A percentile compares a stretch with the other conserved stretches of the same genome.
phyloP scores from a whole-genome alignment of 2,797 vertebrate genomes.

The Microctenopoma stevenorrisi region DNA sequence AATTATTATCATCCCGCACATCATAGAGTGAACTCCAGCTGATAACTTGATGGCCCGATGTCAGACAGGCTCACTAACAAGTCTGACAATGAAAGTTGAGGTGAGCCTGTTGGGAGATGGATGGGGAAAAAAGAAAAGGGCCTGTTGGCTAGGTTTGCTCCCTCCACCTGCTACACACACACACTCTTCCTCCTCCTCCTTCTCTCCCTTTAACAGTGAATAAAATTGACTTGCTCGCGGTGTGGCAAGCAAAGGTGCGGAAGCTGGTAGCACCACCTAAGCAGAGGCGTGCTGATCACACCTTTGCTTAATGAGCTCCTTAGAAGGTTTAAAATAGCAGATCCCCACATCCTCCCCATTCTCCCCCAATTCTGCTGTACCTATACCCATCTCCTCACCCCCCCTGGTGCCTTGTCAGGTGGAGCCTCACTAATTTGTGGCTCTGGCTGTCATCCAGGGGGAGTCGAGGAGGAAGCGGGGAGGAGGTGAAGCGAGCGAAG shows the following conservation, averaged over 20 bases:
- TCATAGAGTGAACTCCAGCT: slow-evolving; percentile 61
- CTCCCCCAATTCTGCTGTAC: slow-evolving; percentile 30
- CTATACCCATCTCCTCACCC: slow-evolving; percentile 35
- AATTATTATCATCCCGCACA: slow-evolving; percentile 58
- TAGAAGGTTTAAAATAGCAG: slow-evolving; percentile 86
- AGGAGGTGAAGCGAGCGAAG: slow-evolving; percentile 41
- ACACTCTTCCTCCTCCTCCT: slow-evolving; percentile 28
- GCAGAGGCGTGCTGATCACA: slow-evolving; percentile 85
- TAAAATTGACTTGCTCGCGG: slow-evolving; percentile 76
- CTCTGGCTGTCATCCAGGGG: slow-evolving; percentile 57
- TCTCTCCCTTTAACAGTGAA: slow-evolving; percentile 81
- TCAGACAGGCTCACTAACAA: slow-evolving; percentile 74
- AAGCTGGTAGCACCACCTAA: slow-evolving; percentile 74
- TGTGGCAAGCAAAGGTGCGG: slow-evolving; percentile 67
- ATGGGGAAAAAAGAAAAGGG: slow-evolving; percentile 12
- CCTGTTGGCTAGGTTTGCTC: slow-evolving; percentile 58
- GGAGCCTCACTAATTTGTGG: slow-evolving; percentile 84
- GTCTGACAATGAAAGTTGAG: slow-evolving; percentile 73
- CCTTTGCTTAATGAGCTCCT: slow-evolving; percentile 90
- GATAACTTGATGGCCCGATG: slow-evolving; percentile 68
- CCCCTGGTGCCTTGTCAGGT: slow-evolving; percentile 81
- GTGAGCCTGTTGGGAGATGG: slow-evolving; percentile 62
- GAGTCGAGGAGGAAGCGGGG: slow-evolving; percentile 37
- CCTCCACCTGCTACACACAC: slow-evolving; percentile 57
- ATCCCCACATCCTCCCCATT: slow-evolving; percentile 19